Evolutionary conservation across 2,888 invertebrate species (phyloP), one percentile per base, ranked within the genome.

Genomic region (Oscheius onirici): DNA sequence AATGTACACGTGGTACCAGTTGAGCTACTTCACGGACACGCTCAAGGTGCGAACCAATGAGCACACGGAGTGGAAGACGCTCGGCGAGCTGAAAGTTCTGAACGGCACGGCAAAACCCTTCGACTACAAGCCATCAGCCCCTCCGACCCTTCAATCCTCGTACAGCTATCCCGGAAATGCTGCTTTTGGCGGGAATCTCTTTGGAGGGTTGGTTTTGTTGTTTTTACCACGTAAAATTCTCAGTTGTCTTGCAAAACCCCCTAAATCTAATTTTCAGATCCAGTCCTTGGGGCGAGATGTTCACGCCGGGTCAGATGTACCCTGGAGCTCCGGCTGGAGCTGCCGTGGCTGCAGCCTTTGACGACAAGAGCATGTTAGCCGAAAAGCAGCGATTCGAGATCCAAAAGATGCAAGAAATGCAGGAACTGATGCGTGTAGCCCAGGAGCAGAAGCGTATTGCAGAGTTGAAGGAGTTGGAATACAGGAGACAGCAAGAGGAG

Each of bases 281-380:
- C 34, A 26, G 15, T 55, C 20, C 46, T 58, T 58, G 58, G 58
- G 41, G 41, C 17, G 58, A 58, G 20, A 58, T 58, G 58, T 58
- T 58, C 58, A 34, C 34, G 0, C 34, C 34, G 5, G 34, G 34
- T 8, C 34, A 34, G 34, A 34, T 34, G 34, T 34, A 6, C 34
- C 3, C 34, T 8, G 34, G 34, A 34, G 34, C 34, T 34, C 34
- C 34, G 3, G 5, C 34, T 34, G 8, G 5, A 34, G 34, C 34
- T 34, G 34, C 34, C 34, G 34, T 63, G 20, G 63, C 24, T 6
- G 24, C 63, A n/a, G 63, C 72, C 2, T 40, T 63, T 55, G 69
- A 63, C 71, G 76, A 43, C 43, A 76, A n/a, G 65, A 57, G 40
- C 65, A 79, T 71, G 77, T 70, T 68, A 72, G 75, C 51, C 41